A percentile compares a stretch with the other conserved stretches of the same genome.
Conservation (phyloP, 2,113 vertebrate genomes). For the Phyllostomus hastatus region DNA sequence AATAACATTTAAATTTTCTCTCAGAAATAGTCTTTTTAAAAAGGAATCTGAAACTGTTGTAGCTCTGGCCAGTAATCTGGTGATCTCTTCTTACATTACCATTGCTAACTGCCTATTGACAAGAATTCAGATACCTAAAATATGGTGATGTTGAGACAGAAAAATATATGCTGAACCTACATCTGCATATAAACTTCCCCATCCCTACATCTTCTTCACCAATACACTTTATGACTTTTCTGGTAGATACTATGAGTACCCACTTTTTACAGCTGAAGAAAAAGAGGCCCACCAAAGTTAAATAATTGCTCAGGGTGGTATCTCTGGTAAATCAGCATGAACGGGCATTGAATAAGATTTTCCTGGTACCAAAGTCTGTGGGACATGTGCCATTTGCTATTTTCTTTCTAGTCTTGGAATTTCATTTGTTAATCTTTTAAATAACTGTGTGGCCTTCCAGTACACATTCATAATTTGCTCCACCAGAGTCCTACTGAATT, state of each 20-base stretch:
- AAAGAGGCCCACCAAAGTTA: neutral
- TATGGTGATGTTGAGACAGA: neutral
- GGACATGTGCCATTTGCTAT: neutral
- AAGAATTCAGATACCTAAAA: neutral
- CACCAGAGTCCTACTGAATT: neutral
- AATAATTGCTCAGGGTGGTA: neutral
- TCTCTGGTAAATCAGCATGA: neutral
- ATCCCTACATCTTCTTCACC: neutral
- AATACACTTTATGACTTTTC: neutral
- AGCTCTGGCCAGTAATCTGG: neutral
- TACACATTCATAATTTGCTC: neutral
- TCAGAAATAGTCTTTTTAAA: neutral
- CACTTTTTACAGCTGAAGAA: neutral
- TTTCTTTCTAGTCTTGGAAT: neutral
- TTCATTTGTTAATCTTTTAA: neutral
- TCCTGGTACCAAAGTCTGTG: neutral
- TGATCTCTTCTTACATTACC: neutral
- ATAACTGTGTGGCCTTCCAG: neutral
- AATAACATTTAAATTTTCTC: neutral
- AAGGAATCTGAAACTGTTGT: neutral
- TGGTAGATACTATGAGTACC: neutral
- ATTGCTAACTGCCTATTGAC: neutral
- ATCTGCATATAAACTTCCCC: neutral
- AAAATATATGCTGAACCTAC: neutral
- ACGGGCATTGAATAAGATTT: neutral